These are phyloP conservation scores for Bombyx mandarina DNA, from an alignment of 1,140 invertebrate genomes.

Conservation along the genomic window DNA sequence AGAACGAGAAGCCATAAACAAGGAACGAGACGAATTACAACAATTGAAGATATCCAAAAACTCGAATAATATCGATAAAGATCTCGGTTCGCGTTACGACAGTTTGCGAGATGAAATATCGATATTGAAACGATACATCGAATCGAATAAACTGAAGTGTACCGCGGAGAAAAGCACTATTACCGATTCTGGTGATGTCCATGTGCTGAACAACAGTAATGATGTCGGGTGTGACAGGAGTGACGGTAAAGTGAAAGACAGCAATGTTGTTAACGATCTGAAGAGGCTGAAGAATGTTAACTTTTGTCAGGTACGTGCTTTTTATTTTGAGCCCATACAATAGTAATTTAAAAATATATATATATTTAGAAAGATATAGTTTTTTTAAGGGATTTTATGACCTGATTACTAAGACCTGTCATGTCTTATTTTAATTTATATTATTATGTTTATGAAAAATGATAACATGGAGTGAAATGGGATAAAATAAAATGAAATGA, in stretches of 20 bases:
- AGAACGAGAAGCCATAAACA: conserved; percentile 43
- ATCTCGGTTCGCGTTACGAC: conserved; percentile 29
- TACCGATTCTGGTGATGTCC: conserved; percentile 20
- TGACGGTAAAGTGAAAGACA: conserved; percentile 24
- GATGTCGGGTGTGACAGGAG: conserved; percentile 15
- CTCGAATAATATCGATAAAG: conserved; percentile 20
- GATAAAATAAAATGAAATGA: too few species aligned
- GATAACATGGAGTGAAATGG: too few species aligned
- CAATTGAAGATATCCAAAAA: conserved; percentile 25
- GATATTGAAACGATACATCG: conserved; percentile 33
- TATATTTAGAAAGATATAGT: too few species aligned
- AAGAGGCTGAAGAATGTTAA: conserved; percentile 59
- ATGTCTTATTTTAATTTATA: too few species aligned
- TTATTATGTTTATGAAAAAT: too few species aligned
- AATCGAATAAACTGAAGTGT: conserved; percentile 26
- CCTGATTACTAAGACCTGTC: too few species aligned
- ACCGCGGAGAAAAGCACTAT: conserved; percentile 28
- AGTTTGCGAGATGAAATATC: conserved; percentile 34
- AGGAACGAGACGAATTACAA: conserved; percentile 35
- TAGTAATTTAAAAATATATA: too few species aligned
- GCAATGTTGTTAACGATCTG: conserved; percentile 47
- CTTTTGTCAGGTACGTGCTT: conserved; percentile 39
- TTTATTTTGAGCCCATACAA: conserved; percentile 12
- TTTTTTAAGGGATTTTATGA: too few species aligned
- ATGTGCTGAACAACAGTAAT: conserved; percentile 35